Evolutionary conservation across 2,888 invertebrate species (phyloP).

Genomic region (Callyntrura guangdongensis): DNA sequence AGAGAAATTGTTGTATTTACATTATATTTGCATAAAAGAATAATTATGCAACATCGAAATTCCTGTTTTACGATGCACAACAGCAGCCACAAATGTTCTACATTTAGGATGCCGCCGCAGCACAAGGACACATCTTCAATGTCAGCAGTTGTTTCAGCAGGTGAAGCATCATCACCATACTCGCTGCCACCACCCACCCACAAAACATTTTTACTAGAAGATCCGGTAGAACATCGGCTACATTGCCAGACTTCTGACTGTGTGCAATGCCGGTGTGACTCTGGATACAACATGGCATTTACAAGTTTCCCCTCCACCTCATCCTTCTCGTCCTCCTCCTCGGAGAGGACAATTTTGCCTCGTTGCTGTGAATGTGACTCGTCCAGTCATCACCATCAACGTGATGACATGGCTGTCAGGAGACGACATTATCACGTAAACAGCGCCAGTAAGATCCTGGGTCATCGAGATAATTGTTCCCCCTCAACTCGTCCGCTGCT

Average conservation of each 20-base stretch:
- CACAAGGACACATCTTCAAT: constrained; percentile 7
- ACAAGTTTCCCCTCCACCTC: constrained; percentile 14
- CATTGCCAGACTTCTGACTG: constrained; percentile 71
- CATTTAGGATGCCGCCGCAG: constrained; percentile 39
- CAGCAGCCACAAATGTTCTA: background rate
- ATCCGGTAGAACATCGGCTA: constrained; percentile 67
- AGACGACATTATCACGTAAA: background rate
- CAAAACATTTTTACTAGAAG: constrained; percentile 37
- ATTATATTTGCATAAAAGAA: background rate
- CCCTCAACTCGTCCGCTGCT: background rate
- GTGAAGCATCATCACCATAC: constrained; percentile 26
- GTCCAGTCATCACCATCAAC: background rate
- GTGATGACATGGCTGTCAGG: background rate
- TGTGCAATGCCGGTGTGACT: constrained; percentile 70
- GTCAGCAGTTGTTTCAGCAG: background rate
- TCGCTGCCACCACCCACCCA: constrained; percentile 19
- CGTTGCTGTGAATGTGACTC: background rate
- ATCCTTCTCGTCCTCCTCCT: background rate
- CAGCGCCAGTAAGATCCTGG: background rate
- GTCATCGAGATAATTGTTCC: constrained; percentile 19
- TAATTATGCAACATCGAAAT: constrained; percentile 35
- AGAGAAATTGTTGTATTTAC: constrained; percentile 10
- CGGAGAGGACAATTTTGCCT: constrained; percentile 23
- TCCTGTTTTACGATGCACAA: constrained; percentile 42
- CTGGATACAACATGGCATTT: constrained; percentile 68